Percentiles rank a stretch among this genome's conserved stretches.
These are phyloP conservation scores for Caradrina clavipalpis DNA, from an alignment of 2,888 invertebrate species.

Conservation along the genomic window DNA sequence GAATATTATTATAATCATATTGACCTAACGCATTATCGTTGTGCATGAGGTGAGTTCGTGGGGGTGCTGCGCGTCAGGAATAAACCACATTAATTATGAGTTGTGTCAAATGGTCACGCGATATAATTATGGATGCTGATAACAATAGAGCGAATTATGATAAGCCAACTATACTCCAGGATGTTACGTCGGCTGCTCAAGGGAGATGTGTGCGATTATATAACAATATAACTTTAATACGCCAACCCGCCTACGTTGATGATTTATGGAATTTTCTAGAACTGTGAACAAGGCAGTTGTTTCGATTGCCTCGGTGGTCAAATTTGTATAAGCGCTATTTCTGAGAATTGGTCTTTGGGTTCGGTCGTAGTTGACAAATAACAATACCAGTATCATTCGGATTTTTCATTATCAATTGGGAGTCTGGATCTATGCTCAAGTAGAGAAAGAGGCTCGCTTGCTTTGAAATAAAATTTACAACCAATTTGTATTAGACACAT, in stretches of 20 bases:
- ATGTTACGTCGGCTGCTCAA: conserved; percentile 30
- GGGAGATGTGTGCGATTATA: conserved; percentile 37
- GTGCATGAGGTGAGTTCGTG: conserved; percentile 86
- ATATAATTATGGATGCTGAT: conserved; percentile 57
- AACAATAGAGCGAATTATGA: conserved; percentile 52
- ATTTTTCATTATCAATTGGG: not conserved
- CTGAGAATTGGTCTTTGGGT: not conserved
- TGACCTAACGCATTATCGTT: conserved; percentile 80
- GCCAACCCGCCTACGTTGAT: conserved; percentile 21
- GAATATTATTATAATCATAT: conserved; percentile 64
- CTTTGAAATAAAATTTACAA: not conserved
- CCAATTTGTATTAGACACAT: no score
- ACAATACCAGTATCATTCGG: not conserved
- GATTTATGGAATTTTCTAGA: conserved; percentile 26
- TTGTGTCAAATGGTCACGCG: conserved; percentile 68
- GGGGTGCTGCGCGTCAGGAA: conserved; percentile 78
- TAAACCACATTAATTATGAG: conserved; percentile 64
- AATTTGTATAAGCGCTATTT: not conserved
- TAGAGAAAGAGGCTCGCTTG: not conserved
- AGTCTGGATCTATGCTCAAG: not conserved
- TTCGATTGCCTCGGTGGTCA: not conserved
- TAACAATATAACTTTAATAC: conserved; percentile 25
- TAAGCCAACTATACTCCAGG: conserved; percentile 38
- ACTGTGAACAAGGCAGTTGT: not conserved
- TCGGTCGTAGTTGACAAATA: not conserved